Percentiles rank a stretch among this genome's conserved stretches.
Evolutionary conservation across 2,888 invertebrate genomes (phyloP).

Genomic region (Autographa pulchrina): DNA sequence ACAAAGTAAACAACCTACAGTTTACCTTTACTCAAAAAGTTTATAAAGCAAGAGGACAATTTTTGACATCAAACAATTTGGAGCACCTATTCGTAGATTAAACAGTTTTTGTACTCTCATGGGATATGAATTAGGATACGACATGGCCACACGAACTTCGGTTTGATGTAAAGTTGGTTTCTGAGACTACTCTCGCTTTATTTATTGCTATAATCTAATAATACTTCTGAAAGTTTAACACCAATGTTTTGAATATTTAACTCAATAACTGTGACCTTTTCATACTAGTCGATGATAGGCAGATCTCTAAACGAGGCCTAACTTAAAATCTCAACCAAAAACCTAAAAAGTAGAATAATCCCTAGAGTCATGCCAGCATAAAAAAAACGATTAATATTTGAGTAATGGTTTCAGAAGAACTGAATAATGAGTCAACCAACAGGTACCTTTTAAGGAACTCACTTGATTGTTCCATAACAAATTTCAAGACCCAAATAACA

Average conservation of each 20-base stretch:
- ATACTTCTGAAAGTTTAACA: no score
- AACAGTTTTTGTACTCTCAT: constrained; percentile 39
- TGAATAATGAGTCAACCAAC: neutral
- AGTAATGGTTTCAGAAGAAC: neutral
- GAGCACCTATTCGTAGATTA: constrained; percentile 41
- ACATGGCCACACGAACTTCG: constrained; percentile 11
- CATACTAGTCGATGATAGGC: no score
- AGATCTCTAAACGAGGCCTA: no score
- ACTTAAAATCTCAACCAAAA: no score
- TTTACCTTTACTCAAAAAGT: constrained; percentile 39
- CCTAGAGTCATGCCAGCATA: no score
- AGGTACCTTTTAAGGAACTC: neutral
- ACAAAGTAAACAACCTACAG: constrained; percentile 22
- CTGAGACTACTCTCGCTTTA: neutral
- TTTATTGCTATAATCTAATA: no score
- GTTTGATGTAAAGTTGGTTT: neutral
- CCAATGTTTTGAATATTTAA: no score
- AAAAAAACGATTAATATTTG: neutral
- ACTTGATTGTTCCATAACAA: neutral
- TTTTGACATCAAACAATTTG: constrained; percentile 45
- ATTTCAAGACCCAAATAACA: neutral
- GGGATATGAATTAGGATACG: constrained; percentile 23
- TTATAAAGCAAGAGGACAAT: constrained; percentile 44
- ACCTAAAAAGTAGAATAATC: no score
- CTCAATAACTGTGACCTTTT: no score